Evolutionary conservation across 2,888 invertebrate genomes (phyloP), one percentile per base, ranked within the genome.

Genomic region (Erebia aethiops): DNA sequence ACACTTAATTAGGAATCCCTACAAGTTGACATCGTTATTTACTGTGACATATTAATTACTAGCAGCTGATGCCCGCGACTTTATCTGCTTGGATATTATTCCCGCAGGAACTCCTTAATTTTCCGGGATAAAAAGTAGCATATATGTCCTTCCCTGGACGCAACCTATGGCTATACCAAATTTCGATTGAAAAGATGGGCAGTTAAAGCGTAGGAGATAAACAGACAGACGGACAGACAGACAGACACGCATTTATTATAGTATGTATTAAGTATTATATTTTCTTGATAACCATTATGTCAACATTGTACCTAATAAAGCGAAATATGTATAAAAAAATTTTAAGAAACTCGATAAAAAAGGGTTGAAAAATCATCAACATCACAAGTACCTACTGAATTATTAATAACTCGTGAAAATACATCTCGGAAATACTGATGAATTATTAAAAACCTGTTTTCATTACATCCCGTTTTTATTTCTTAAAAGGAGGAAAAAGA

Each of bases 391-490:
- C n/a, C n/a, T n/a, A n/a, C 57, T 26, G 57, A 21, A 14, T 57
- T 57, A 57, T 11, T 26, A 57, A 57, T 35, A 57, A 13, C 57
- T 57, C 57, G 14, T 57, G 57, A 26, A 57, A 57, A 57, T 57
- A 57, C 14, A 57, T 9, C 35, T 35, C 26, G 4, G 54, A 57
- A 57, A 57, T 8, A 57, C 57, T 57, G 57, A 57, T 57, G 57
- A 57, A 57, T 57, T 57, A 57, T 57, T 57, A 57, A 57, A 26
- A 57, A n/a, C 46, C 26, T 57, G 57, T 57, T 57, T 57, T 57
- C 57, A 14, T 57, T 35, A 35, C 57, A 57, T 35, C 57, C 26
- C 35, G 57, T 14, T 57, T 57, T 57, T 57, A 57, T 57, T 57
- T 35, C 57, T n/a, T 57, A 57, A 26, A 57, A 26, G 35, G 9